phyloP scores from a whole-genome alignment of 2,888 invertebrate genomes.

The Pherbina coryleti region DNA sequence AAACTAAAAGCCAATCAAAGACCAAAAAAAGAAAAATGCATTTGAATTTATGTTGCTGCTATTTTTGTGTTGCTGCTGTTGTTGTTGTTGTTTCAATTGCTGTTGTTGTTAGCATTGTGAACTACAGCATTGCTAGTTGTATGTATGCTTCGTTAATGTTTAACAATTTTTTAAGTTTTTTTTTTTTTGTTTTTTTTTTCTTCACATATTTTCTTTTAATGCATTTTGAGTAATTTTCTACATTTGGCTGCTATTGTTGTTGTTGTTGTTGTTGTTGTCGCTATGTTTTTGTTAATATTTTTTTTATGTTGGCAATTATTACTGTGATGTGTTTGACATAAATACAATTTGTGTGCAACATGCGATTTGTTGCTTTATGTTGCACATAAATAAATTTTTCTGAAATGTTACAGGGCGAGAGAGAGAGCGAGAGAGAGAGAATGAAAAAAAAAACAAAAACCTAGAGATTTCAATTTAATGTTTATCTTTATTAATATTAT shows the following conservation, averaged over 20 bases:
- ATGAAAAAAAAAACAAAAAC: too few species aligned
- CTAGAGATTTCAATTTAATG: too few species aligned
- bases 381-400: too few species aligned
- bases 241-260: background rate
- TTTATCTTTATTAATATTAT: too few species aligned
- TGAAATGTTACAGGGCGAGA: too few species aligned
- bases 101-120: background rate
- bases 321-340: slow-evolving; percentile 29
- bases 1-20: slow-evolving; percentile 22
- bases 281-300: background rate
- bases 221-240: background rate
- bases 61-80: background rate
- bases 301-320: slow-evolving; percentile 15
- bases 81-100: background rate
- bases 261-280: background rate
- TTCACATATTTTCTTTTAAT: background rate
- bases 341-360: slow-evolving; percentile 34
- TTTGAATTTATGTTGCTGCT: slow-evolving; percentile 22
- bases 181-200: background rate
- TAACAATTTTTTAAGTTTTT: background rate
- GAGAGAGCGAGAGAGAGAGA: too few species aligned
- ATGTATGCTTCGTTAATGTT: background rate
- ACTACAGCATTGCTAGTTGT: background rate
- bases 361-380: slow-evolving; percentile 24
- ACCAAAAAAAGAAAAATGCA: slow-evolving; percentile 20